These are phyloP conservation scores for Trypoxylus dichotomus DNA, from an alignment of 1,140 invertebrate genomes.

Conservation along the genomic window DNA sequence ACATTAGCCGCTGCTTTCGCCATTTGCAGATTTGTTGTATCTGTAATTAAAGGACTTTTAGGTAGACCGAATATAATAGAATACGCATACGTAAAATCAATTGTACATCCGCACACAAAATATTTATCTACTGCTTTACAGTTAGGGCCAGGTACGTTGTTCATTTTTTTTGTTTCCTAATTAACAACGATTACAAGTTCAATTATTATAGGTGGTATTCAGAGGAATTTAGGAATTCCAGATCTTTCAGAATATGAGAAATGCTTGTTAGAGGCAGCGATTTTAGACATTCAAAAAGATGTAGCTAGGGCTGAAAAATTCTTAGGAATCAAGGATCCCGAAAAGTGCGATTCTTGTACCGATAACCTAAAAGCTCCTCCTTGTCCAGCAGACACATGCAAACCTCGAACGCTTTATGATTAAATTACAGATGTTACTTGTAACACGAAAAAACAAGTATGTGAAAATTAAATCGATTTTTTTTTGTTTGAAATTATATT, in stretches of 20 bases:
- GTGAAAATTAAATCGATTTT: no score
- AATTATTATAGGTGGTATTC: slow-evolving; percentile 52
- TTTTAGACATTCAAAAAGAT: slow-evolving; percentile 56
- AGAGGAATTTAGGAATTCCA: slow-evolving; percentile 58
- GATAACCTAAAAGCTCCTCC: background rate
- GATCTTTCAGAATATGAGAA: slow-evolving; percentile 59
- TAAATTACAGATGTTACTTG: background rate
- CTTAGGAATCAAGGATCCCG: slow-evolving; percentile 26
- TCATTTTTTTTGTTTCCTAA: slow-evolving; percentile 10
- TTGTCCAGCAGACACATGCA: slow-evolving; percentile 2
- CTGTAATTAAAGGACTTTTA: slow-evolving; percentile 53
- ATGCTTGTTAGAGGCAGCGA: slow-evolving; percentile 56
- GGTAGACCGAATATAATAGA: slow-evolving; percentile 54
- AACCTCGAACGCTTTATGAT: slow-evolving; percentile 14
- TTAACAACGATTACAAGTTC: no score
- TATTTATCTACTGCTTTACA: slow-evolving; percentile 54
- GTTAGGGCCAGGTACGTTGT: slow-evolving; percentile 49
- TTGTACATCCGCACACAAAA: slow-evolving; percentile 51
- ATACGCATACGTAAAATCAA: slow-evolving; percentile 58
- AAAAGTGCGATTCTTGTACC: background rate
- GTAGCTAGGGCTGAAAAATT: slow-evolving; percentile 58
- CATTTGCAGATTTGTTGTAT: slow-evolving; percentile 58
- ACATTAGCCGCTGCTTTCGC: slow-evolving; percentile 58
- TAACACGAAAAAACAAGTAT: no score
- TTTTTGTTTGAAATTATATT: background rate